Evolutionary conservation across 2,888 invertebrate genomes (phyloP), one percentile per base, ranked within the genome.

Genomic region (Ctena decussata): DNA sequence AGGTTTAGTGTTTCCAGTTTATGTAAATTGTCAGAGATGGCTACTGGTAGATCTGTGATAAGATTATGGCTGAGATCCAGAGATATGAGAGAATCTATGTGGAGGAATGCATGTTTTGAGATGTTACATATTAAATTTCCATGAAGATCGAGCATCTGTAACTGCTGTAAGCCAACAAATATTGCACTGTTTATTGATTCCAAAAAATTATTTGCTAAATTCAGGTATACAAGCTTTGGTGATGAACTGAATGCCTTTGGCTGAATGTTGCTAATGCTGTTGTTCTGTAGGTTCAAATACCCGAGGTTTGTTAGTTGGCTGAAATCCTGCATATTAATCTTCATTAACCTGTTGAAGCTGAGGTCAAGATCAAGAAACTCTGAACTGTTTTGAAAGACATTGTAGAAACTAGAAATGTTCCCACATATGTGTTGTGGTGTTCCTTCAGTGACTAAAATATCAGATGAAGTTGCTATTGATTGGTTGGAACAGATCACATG

Each of bases 291-390:
- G 53, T 87, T 84, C 12, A 91, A 71, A 21, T 70, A 35, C 37
- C 53, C 77, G 8, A 91, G 77, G 60, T 84, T 46, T 18, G 18
- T 24, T 35, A 82, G 70, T 39, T 79, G 57, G 8, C 49, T 39
- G 76, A 90, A 85, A 39, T 82, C 80, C 12, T 32, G 57, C 27
- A 60, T 24, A 15, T 78, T 72, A 46, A 92, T 75, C 41, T 60
- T 24, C n/a, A 78, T 69, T 60, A 94, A 75, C 21, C 88, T 84
- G 74, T 94, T 94, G 77, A 81, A 81, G 75, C 93, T 92, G 12
- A 94, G 82, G 83, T 93, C 92, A 35, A 93, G 81, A 21, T 74
- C 60, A 49, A 80, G 73, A 32, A 92, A 76, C 70, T 78, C 77
- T 35, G 84, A 75, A 77, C 90, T 87, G 37, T 88, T 85, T 21